phyloP scores from a whole-genome alignment of 1,140 invertebrate species.

The Diabrotica undecimpunctata region DNA sequence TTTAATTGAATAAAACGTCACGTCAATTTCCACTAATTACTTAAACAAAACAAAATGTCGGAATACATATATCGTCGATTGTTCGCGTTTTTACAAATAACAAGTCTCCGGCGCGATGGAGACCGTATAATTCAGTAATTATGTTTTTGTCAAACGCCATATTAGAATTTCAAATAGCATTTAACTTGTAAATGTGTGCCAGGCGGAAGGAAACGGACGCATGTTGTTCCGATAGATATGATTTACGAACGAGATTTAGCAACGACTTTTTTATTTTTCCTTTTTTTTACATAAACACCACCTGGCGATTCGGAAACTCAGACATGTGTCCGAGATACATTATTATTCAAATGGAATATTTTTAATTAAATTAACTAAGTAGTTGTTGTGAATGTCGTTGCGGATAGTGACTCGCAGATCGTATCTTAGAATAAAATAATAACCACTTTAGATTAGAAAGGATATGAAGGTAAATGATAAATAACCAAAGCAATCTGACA shows the following conservation, averaged over 20 bases:
- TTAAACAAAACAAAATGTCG: constrained; percentile 35
- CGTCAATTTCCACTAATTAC: constrained; percentile 34
- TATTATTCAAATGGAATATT: constrained; percentile 3
- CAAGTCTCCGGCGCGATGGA: neutral
- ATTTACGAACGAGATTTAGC: constrained; percentile 33
- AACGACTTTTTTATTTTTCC: constrained; percentile 19
- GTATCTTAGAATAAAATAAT: no score
- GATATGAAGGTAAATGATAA: no score
- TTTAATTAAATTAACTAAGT: no score
- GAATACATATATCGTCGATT: constrained; percentile 24
- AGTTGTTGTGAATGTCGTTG: no score
- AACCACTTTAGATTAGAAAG: no score
- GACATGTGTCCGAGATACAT: constrained; percentile 22
- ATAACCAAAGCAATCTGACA: no score
- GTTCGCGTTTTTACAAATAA: constrained; percentile 21
- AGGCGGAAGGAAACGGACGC: constrained; percentile 42
- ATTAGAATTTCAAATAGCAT: constrained; percentile 44
- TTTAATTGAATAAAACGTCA: constrained; percentile 18
- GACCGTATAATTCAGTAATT: constrained; percentile 30
- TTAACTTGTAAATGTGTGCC: constrained; percentile 41
- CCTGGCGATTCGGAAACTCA: constrained; percentile 19
- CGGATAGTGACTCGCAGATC: no score
- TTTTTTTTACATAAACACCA: constrained; percentile 26
- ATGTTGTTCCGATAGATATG: constrained; percentile 32
- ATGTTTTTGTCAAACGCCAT: constrained; percentile 29